phyloP scores from a whole-genome alignment of 2,888 invertebrate species.

The Caenorhabditis sp. region DNA sequence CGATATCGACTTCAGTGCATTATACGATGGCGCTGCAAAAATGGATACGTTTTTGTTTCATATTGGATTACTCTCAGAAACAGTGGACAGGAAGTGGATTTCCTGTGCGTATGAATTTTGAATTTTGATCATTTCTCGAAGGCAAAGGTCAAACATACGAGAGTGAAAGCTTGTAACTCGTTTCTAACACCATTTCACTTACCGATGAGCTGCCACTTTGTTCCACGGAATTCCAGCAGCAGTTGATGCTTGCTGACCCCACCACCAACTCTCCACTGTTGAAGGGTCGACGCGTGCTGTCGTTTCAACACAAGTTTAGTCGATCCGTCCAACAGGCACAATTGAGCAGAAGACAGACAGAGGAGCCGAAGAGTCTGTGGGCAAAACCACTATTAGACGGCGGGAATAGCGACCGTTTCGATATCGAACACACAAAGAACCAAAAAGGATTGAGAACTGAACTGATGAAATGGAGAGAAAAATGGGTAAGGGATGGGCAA shows the following conservation, averaged over 20 bases:
- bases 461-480: neutral
- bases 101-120: neutral
- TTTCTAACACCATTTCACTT: constrained; percentile 9
- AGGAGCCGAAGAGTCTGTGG: constrained; percentile 82
- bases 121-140: neutral
- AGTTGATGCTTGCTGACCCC: constrained; percentile 83
- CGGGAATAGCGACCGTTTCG: constrained; percentile 26
- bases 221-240: constrained; percentile 83
- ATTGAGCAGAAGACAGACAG: constrained; percentile 83
- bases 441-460: constrained; percentile 44
- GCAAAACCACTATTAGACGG: constrained; percentile 37
- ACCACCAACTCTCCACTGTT: constrained; percentile 84
- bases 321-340: constrained; percentile 83
- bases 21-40: constrained; percentile 82
- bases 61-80: constrained; percentile 1
- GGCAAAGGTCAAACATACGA: neutral
- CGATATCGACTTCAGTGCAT: constrained; percentile 81
- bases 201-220: constrained; percentile 82
- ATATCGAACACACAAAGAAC: neutral
- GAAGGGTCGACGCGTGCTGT: constrained; percentile 81
- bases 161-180: neutral
- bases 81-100: neutral
- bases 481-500: neutral
- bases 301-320: constrained; percentile 82
- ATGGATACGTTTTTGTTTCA: constrained; percentile 20